Percentiles rank a stretch among this genome's conserved stretches.
phyloP scores from a whole-genome alignment of 2,797 vertebrate genomes.

The Myiotriccus ornatus region DNA sequence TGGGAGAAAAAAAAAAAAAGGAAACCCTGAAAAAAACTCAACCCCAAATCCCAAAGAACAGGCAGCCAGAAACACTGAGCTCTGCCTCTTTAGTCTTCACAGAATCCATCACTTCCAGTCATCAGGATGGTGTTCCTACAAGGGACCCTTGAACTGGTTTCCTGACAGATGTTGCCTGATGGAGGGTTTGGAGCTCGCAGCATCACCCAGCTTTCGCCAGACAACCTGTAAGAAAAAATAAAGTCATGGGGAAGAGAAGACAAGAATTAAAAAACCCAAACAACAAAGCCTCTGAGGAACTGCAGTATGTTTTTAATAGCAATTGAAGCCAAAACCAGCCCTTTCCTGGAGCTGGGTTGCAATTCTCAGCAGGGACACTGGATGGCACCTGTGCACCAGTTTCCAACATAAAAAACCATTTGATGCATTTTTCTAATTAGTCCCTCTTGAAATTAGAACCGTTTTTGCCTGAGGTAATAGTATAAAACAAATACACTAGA shows the following conservation, averaged over 20 bases:
- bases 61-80: conserved; percentile 33
- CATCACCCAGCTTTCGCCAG: conserved; percentile 95
- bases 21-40: conserved; percentile 37
- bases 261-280: not conserved
- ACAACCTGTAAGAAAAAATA: conserved; percentile 83
- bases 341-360: not conserved
- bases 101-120: conserved; percentile 5
- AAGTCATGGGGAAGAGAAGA: not conserved
- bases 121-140: conserved; percentile 71
- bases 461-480: conserved; percentile 42
- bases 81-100: conserved; percentile 42
- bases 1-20: not conserved
- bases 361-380: conserved; percentile 1
- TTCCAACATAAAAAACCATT: not conserved
- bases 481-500: conserved; percentile 37
- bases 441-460: conserved; percentile 48
- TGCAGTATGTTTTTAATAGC: not conserved
- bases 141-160: conserved; percentile 97
- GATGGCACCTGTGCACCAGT: conserved; percentile 20
- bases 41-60: not conserved
- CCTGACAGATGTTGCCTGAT: conserved; percentile 95
- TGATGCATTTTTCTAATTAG: conserved; percentile 49
- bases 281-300: not conserved
- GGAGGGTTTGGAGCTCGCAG: conserved; percentile 92
- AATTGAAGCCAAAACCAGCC: not conserved